A percentile compares a stretch with the other conserved stretches of the same genome.
phyloP scores from a whole-genome alignment of 1,140 invertebrate genomes.

The Drosophila pseudoananassae region DNA sequence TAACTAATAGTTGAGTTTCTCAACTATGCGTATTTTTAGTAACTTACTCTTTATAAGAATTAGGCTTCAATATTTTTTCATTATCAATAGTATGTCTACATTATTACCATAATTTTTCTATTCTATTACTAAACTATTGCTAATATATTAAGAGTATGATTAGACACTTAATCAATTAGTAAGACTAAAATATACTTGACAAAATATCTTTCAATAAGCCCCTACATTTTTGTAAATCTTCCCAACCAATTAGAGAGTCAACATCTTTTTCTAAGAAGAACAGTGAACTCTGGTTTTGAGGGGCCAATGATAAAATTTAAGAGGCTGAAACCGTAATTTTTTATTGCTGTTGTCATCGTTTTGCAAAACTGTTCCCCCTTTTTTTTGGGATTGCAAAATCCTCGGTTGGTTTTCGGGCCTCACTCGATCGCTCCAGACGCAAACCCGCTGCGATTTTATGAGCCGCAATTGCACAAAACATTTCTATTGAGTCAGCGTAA shows the following conservation, averaged over 20 bases:
- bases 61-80: too few species aligned
- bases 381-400: conserved; percentile 8
- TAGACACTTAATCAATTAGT: too few species aligned
- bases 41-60: too few species aligned
- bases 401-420: conserved; percentile 9
- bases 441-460: conserved; percentile 79
- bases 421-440: conserved; percentile 58
- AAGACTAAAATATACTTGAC: neutral
- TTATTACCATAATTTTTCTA: too few species aligned
- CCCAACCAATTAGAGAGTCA: conserved; percentile 53
- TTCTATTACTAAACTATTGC: too few species aligned
- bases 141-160: too few species aligned
- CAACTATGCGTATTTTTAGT: too few species aligned
- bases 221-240: conserved; percentile 5
- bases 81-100: too few species aligned
- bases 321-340: conserved; percentile 12
- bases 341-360: conserved; percentile 73
- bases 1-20: too few species aligned
- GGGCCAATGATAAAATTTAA: neutral
- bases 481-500: conserved; percentile 77
- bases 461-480: conserved; percentile 78
- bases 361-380: conserved; percentile 24
- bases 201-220: too few species aligned
- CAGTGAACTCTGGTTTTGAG: conserved; percentile 17
- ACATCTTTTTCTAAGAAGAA: conserved; percentile 9